These are phyloP conservation scores for Drosophila flavopinicola DNA, from an alignment of 2,888 invertebrate genomes.

Conservation along the genomic window DNA sequence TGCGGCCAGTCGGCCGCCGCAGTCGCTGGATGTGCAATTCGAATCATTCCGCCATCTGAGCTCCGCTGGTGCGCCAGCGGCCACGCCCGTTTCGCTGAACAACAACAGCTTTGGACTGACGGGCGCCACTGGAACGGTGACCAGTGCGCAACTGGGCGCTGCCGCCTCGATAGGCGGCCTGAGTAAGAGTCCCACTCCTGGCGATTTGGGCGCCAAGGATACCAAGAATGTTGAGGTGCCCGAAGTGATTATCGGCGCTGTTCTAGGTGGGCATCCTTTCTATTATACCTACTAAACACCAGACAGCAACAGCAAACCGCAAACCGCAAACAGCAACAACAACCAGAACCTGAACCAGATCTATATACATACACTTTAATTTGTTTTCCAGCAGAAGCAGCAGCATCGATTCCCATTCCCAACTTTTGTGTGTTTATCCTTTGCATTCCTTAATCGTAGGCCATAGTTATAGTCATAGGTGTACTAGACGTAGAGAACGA, in stretches of 20 bases:
- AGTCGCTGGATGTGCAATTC: constrained; percentile 88
- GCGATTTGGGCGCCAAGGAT: constrained; percentile 91
- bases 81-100: constrained; percentile 91
- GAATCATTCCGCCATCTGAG: constrained; percentile 91
- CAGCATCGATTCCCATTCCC: constrained; percentile 3
- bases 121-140: constrained; percentile 87
- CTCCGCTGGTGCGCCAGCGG: constrained; percentile 87
- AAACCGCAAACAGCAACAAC: constrained; percentile 36
- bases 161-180: constrained; percentile 88
- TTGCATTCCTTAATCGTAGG: constrained; percentile 38
- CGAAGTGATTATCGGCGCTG: constrained; percentile 98
- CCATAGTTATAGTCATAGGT: constrained; percentile 45
- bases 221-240: constrained; percentile 97
- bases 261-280: constrained; percentile 89
- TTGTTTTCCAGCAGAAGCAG: constrained; percentile 30
- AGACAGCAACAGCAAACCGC: constrained; percentile 30
- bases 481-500: constrained; percentile 32
- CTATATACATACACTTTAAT: constrained; percentile 19
- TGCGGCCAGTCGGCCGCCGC: constrained; percentile 87
- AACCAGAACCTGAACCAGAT: constrained; percentile 21
- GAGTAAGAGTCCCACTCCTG: constrained; percentile 93
- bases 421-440: constrained; percentile 5
- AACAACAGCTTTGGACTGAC: constrained; percentile 94
- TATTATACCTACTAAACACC: constrained; percentile 83
- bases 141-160: constrained; percentile 85